Evolutionary conservation across 2,797 vertebrate genomes (phyloP).

Genomic region (Manis crassicaudata): DNA sequence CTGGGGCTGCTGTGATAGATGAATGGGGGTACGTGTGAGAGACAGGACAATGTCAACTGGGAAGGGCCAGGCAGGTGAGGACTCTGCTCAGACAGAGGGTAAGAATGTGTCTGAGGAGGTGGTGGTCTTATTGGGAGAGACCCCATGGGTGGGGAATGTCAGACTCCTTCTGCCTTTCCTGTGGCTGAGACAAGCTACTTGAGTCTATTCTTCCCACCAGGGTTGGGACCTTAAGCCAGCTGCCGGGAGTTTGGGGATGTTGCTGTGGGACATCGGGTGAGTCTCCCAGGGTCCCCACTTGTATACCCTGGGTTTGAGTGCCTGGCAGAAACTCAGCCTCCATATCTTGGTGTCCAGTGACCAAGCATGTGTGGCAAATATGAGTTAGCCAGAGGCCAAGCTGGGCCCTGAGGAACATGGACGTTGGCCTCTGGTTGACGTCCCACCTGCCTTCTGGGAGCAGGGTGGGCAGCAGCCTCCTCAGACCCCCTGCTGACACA

Average conservation of each 20-base stretch:
- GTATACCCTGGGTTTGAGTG: not conserved
- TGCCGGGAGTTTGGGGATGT: not conserved
- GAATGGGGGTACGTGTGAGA: not conserved
- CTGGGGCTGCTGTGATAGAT: fast-evolving
- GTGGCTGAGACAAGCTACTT: not conserved
- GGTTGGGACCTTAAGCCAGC: not conserved
- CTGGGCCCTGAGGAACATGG: fast-evolving
- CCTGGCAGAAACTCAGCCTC: not conserved
- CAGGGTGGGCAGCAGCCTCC: not conserved
- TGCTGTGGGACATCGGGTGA: not conserved
- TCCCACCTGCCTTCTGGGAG: not conserved
- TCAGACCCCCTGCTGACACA: not conserved
- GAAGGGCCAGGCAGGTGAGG: not conserved
- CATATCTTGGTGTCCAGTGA: not conserved
- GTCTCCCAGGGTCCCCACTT: not conserved
- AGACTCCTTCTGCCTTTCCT: not conserved
- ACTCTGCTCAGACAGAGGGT: not conserved
- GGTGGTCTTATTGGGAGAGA: too few relatives aligned
- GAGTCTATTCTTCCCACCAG: not conserved
- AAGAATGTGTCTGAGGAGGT: not conserved
- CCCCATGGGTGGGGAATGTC: not conserved
- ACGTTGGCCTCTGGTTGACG: fast-evolving
- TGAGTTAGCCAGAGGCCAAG: not conserved
- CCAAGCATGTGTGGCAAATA: not conserved
- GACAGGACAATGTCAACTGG: not conserved